Percentiles rank a stretch among this genome's conserved stretches.
phyloP scores from a whole-genome alignment of 2,797 vertebrate genomes.

The Gambelia wislizenii region DNA sequence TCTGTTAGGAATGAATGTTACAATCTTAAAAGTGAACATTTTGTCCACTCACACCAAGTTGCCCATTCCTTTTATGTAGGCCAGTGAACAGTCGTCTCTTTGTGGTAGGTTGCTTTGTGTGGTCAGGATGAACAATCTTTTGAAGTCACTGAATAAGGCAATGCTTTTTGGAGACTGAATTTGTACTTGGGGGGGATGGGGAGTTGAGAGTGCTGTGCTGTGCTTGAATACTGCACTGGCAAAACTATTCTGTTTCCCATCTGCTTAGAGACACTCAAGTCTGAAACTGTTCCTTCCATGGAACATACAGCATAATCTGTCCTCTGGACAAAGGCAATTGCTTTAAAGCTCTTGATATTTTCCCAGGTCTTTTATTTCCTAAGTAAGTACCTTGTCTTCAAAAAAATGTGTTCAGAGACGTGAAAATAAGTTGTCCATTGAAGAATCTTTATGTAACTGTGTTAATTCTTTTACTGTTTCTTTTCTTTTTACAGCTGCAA shows the following conservation, averaged over 20 bases:
- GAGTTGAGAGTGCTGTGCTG: neutral
- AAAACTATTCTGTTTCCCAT: neutral
- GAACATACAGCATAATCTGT: neutral
- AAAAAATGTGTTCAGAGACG: conserved; percentile 11
- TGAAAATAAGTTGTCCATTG: conserved; percentile 12
- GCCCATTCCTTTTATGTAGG: neutral
- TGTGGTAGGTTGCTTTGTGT: conserved; percentile 14
- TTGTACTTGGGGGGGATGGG: neutral
- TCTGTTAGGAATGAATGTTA: neutral
- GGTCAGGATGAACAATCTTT: neutral
- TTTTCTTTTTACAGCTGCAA: conserved; percentile 82
- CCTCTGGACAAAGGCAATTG: conserved; percentile 17
- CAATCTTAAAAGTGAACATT: neutral
- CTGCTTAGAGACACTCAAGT: neutral
- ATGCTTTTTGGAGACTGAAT: neutral
- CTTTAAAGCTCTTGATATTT: conserved; percentile 32
- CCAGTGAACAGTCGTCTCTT: conserved; percentile 20
- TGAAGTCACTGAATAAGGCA: conserved; percentile 21
- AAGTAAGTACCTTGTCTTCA: conserved; percentile 13
- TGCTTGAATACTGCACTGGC: conserved; percentile 11
- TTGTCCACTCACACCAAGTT: conserved; percentile 2
- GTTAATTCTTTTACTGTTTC: conserved; percentile 41
- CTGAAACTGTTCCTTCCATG: conserved; percentile 1
- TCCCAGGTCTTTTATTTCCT: conserved; percentile 11
- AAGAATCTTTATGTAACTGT: neutral